These are phyloP conservation scores for Myrmecobius fasciatus DNA, from an alignment of 2,113 vertebrate species.

Conservation along the genomic window DNA sequence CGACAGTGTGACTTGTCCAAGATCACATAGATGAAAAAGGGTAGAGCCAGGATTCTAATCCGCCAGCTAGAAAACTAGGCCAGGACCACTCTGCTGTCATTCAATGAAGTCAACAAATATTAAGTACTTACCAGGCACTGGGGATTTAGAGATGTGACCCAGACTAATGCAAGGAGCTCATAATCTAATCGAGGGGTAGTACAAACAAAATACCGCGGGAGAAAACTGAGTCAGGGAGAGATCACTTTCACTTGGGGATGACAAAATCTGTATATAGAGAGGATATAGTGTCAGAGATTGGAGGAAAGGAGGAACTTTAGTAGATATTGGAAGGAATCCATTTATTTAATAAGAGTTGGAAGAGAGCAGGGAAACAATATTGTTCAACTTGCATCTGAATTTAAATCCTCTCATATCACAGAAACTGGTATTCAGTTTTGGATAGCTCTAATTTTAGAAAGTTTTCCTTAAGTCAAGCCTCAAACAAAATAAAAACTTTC, in stretches of 20 bases:
- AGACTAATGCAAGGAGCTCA: background rate
- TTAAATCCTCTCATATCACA: background rate
- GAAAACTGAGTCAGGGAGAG: background rate
- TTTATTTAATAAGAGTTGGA: background rate
- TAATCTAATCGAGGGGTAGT: background rate
- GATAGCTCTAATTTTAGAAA: background rate
- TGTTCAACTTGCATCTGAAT: background rate
- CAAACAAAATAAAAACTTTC: background rate
- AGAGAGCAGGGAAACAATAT: background rate
- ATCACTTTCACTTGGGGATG: background rate
- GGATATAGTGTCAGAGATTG: background rate
- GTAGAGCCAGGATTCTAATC: background rate
- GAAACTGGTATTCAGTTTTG: background rate
- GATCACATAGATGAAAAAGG: background rate
- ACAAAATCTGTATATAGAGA: background rate
- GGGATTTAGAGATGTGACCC: background rate
- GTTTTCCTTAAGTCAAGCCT: background rate
- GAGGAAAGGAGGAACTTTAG: background rate
- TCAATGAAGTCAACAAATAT: background rate
- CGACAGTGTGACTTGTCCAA: background rate
- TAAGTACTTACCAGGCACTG: background rate
- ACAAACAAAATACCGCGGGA: background rate
- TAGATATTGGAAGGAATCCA: background rate
- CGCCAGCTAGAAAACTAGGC: background rate
- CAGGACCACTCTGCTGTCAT: background rate